These are phyloP conservation scores for Troides oblongomaculatus DNA, from an alignment of 2,888 invertebrate species.

Conservation along the genomic window DNA sequence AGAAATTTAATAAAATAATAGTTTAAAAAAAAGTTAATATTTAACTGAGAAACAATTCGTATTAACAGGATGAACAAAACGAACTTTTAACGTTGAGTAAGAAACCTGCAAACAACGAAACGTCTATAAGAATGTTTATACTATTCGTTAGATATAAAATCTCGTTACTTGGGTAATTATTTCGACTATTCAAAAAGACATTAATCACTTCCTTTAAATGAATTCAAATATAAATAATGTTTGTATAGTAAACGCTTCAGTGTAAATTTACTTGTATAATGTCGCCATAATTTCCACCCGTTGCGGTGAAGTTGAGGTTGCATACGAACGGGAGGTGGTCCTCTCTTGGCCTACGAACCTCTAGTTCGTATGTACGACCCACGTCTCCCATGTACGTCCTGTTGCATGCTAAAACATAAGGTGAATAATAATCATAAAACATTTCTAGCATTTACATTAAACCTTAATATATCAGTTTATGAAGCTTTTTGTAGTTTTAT, in stretches of 20 bases:
- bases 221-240: background rate
- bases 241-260: background rate
- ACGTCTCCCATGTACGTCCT: slow-evolving; percentile 90
- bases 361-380: slow-evolving; percentile 88
- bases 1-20: too few relatives aligned
- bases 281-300: slow-evolving; percentile 88
- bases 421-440: slow-evolving; percentile 4
- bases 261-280: slow-evolving; percentile 84
- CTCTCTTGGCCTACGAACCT: slow-evolving; percentile 86
- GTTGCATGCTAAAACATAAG: slow-evolving; percentile 86
- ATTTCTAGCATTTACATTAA: background rate
- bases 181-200: background rate
- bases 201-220: background rate
- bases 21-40: too few relatives aligned
- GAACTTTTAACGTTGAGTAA: too few relatives aligned
- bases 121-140: too few relatives aligned
- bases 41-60: too few relatives aligned
- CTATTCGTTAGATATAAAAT: too few relatives aligned
- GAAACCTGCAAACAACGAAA: too few relatives aligned
- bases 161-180: background rate
- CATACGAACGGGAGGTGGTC: slow-evolving; percentile 89
- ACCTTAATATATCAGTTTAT: background rate
- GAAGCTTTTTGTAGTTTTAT: slow-evolving; percentile 2
- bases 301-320: slow-evolving; percentile 90
- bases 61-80: too few relatives aligned